Evolutionary conservation across 2,797 vertebrate genomes (phyloP).

Genomic region (Hemitrygon akajei): DNA sequence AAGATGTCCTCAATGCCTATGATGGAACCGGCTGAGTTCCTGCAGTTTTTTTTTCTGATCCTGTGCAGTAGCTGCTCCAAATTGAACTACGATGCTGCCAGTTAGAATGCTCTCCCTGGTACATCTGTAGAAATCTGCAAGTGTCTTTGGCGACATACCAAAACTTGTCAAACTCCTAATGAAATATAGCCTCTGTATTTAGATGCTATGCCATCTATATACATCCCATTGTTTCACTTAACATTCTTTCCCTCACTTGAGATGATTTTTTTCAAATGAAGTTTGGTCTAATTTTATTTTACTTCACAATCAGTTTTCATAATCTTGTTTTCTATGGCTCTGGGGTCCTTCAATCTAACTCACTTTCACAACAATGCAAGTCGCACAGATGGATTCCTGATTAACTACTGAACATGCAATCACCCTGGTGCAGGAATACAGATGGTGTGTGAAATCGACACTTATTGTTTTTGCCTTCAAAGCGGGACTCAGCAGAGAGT

Average conservation of each 20-base stretch:
- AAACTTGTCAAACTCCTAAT: too few species aligned
- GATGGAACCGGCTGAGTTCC: too few species aligned
- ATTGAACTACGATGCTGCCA: too few species aligned
- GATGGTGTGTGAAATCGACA: conserved; percentile 33
- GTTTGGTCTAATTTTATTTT: not conserved
- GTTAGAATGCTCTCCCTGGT: too few species aligned
- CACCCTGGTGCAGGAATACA: not conserved
- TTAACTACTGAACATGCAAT: conserved; percentile 23
- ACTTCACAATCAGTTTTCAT: not conserved
- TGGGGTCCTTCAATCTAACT: not conserved
- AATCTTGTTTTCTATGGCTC: not conserved
- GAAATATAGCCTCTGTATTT: too few species aligned
- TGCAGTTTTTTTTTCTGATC: too few species aligned
- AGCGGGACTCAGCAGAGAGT: not conserved
- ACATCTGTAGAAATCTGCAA: too few species aligned
- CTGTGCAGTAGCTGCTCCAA: too few species aligned
- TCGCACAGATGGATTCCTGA: conserved; percentile 25
- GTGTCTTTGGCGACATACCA: too few species aligned
- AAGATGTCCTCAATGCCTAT: too few species aligned
- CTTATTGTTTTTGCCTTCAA: conserved; percentile 33
- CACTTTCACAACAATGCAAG: not conserved
- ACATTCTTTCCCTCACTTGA: not conserved
- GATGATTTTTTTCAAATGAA: not conserved
- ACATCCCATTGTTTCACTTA: not conserved
- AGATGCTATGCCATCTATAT: too few species aligned